phyloP scores from a whole-genome alignment of 1,140 invertebrate species.

The Brachionus plicatilis region DNA sequence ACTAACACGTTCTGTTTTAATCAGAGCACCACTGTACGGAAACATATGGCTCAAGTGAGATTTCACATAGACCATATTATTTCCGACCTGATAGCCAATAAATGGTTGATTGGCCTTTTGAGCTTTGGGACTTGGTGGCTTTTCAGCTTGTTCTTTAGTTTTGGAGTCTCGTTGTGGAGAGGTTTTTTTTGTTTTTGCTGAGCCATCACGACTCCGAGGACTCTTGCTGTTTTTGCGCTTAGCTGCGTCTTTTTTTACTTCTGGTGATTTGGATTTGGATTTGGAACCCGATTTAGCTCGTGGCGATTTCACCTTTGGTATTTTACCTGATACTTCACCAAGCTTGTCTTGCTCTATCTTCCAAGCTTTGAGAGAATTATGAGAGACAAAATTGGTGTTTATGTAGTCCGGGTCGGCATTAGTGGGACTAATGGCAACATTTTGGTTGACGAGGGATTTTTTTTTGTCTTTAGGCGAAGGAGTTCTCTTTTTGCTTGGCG shows the following conservation, averaged over 20 bases:
- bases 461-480: constrained; percentile 38
- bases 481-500: neutral
- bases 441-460: neutral
- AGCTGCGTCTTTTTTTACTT: neutral
- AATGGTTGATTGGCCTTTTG: constrained; percentile 20
- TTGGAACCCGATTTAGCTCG: constrained; percentile 41
- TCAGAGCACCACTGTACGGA: constrained; percentile 52
- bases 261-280: constrained; percentile 41
- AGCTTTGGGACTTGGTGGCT: neutral
- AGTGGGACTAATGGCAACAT: constrained; percentile 42
- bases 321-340: constrained; percentile 48
- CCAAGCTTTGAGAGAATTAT: constrained; percentile 51
- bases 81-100: constrained; percentile 52
- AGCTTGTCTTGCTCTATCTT: constrained; percentile 50
- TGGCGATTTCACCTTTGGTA: constrained; percentile 47
- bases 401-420: constrained; percentile 41
- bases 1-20: constrained; percentile 50
- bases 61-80: constrained; percentile 50
- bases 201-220: neutral
- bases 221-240: neutral
- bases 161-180: constrained; percentile 42
- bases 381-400: constrained; percentile 47
- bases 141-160: constrained; percentile 8
- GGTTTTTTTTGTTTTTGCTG: constrained; percentile 40
- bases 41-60: constrained; percentile 51